These are phyloP conservation scores for Mamestra brassicae DNA, from an alignment of 2,888 invertebrate genomes.

Conservation along the genomic window DNA sequence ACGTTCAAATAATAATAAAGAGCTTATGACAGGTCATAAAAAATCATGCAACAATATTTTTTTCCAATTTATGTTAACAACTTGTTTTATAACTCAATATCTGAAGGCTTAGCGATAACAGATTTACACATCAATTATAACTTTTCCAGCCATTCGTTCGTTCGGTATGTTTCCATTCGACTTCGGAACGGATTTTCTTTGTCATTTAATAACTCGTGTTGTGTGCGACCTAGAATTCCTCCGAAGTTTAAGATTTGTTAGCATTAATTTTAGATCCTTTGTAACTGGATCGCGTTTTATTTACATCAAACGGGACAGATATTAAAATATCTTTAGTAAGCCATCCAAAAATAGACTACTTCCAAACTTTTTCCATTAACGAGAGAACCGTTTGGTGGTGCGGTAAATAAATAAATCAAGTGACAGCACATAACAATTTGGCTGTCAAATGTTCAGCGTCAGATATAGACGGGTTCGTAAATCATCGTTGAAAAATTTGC, in stretches of 20 bases:
- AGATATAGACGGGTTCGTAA: constrained; percentile 65
- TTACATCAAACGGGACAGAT: constrained; percentile 37
- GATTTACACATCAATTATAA: constrained; percentile 86
- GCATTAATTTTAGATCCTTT: constrained; percentile 33
- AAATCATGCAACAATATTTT: constrained; percentile 84
- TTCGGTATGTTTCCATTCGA: constrained; percentile 60
- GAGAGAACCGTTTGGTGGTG: constrained; percentile 22
- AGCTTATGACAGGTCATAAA: constrained; percentile 87
- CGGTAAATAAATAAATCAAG: constrained; percentile 64
- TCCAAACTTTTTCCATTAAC: constrained; percentile 61
- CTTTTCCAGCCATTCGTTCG: constrained; percentile 76
- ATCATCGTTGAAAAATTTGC: constrained; percentile 83
- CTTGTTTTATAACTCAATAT: constrained; percentile 88
- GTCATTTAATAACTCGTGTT: constrained; percentile 46
- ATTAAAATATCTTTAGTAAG: constrained; percentile 39
- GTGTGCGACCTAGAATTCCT: constrained; percentile 47
- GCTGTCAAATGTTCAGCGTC: constrained; percentile 64
- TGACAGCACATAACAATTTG: constrained; percentile 62
- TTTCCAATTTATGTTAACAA: constrained; percentile 89
- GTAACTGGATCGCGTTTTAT: constrained; percentile 40
- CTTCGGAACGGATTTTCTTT: constrained; percentile 59
- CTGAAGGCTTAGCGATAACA: constrained; percentile 82
- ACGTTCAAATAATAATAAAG: constrained; percentile 88
- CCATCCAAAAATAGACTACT: constrained; percentile 42
- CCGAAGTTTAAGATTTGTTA: constrained; percentile 40